Percentiles rank a stretch among this genome's conserved stretches.
Conservation (phyloP, 2,888 invertebrate species). For the Anticlea derivata region DNA sequence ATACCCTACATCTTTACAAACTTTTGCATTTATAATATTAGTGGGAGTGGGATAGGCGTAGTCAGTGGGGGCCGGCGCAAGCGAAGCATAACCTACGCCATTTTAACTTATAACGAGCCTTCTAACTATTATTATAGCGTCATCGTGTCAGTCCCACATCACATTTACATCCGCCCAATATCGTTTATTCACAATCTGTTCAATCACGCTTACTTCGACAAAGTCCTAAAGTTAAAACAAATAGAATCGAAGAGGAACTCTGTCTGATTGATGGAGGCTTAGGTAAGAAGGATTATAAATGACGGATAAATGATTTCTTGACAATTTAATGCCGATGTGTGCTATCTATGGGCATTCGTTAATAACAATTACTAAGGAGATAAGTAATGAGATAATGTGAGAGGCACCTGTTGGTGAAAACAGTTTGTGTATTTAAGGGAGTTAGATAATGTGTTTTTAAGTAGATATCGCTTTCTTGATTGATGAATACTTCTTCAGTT, state of each 20-base stretch:
- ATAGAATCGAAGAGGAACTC: slow-evolving; percentile 44
- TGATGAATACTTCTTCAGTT: slow-evolving; percentile 69
- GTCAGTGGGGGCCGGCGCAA: slow-evolving; percentile 62
- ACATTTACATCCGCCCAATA: slow-evolving; percentile 75
- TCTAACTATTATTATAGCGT: slow-evolving; percentile 78
- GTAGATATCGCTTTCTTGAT: slow-evolving; percentile 77
- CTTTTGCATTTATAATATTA: too few species aligned
- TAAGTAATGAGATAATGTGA: slow-evolving; percentile 41
- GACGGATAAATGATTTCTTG: slow-evolving; percentile 69
- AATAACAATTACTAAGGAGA: slow-evolving; percentile 67
- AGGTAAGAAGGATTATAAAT: slow-evolving; percentile 65
- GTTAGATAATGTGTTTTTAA: slow-evolving; percentile 73
- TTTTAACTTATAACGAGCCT: slow-evolving; percentile 78
- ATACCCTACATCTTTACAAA: too few species aligned
- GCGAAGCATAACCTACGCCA: slow-evolving; percentile 72
- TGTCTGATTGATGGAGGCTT: slow-evolving; percentile 41
- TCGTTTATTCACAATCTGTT: slow-evolving; percentile 66
- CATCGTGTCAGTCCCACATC: slow-evolving; percentile 78
- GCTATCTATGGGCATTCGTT: slow-evolving; percentile 62
- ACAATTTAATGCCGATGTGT: slow-evolving; percentile 74
- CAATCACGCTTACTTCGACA: slow-evolving; percentile 50
- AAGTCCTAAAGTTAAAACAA: slow-evolving; percentile 48
- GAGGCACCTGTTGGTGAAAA: slow-evolving; percentile 37
- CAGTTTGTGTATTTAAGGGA: slow-evolving; percentile 55
- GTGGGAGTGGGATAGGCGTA: too few species aligned